Conservation (phyloP, 1,140 invertebrate genomes). For the Bicyclus anynana region DNA sequence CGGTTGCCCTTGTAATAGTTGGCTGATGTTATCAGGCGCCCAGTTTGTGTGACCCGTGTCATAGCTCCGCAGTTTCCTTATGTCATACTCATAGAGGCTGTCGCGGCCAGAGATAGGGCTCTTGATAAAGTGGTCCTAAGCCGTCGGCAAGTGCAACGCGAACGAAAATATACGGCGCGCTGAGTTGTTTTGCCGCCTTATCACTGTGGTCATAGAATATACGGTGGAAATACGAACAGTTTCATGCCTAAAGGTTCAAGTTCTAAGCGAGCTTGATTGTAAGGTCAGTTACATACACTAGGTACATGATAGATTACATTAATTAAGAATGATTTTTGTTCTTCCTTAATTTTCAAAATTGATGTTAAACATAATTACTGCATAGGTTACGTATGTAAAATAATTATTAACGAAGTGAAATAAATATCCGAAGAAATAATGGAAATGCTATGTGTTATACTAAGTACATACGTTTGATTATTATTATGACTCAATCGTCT, state of each 20-base stretch:
- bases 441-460: too few species aligned
- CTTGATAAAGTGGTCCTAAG: slow-evolving; percentile 50
- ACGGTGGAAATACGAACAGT: neutral
- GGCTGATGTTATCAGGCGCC: slow-evolving; percentile 69
- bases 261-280: too few species aligned
- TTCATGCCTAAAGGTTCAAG: slow-evolving; percentile 17
- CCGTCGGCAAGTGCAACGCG: slow-evolving; percentile 73
- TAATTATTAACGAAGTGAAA: too few species aligned
- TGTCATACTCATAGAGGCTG: slow-evolving; percentile 28
- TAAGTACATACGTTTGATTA: too few species aligned
- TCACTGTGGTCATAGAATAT: slow-evolving; percentile 61
- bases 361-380: too few species aligned
- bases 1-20: slow-evolving; percentile 76
- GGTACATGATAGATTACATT: too few species aligned
- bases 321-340: too few species aligned
- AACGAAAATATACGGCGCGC: slow-evolving; percentile 75
- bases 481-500: too few species aligned
- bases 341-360: too few species aligned
- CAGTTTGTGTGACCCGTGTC: slow-evolving; percentile 47
- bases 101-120: slow-evolving; percentile 37
- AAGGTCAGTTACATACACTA: too few species aligned
- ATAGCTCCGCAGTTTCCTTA: slow-evolving; percentile 34
- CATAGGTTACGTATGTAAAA: too few species aligned
- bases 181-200: slow-evolving; percentile 75
- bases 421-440: too few species aligned